Conservation (phyloP, 2,888 invertebrate species). For the Patella pellucida region DNA sequence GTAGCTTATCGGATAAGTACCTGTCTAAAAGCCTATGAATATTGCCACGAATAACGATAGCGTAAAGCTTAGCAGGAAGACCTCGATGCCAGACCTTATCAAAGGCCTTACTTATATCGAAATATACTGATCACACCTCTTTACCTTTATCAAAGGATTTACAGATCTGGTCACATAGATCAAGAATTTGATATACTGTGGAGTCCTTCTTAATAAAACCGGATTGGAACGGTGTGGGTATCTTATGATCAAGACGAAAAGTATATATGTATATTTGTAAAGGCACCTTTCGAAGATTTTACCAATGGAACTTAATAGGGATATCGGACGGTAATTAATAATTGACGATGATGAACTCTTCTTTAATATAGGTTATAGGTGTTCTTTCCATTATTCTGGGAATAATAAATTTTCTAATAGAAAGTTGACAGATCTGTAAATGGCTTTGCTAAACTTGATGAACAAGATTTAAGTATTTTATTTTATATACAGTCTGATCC, state of each 20-base stretch:
- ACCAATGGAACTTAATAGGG: background rate
- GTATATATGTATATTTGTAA: no score
- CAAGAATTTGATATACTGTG: background rate
- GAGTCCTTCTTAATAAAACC: background rate
- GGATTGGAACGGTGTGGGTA: background rate
- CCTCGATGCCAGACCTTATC: background rate
- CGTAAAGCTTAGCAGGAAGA: background rate
- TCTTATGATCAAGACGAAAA: background rate
- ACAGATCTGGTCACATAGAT: background rate
- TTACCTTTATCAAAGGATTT: background rate
- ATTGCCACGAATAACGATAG: background rate
- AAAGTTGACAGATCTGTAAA: no score
- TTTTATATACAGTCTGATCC: no score
- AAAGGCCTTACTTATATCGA: constrained; percentile 2
- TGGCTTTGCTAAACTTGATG: no score
- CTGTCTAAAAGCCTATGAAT: background rate
- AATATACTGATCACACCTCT: background rate
- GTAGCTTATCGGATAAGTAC: background rate
- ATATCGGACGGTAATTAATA: background rate
- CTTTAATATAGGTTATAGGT: no score
- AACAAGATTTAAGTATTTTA: no score
- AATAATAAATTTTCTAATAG: no score
- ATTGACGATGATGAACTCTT: no score
- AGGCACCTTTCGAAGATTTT: background rate
- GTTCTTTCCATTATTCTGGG: no score